Evolutionary conservation across 2,888 invertebrate species (phyloP).

Genomic region (Pherbina coryleti): DNA sequence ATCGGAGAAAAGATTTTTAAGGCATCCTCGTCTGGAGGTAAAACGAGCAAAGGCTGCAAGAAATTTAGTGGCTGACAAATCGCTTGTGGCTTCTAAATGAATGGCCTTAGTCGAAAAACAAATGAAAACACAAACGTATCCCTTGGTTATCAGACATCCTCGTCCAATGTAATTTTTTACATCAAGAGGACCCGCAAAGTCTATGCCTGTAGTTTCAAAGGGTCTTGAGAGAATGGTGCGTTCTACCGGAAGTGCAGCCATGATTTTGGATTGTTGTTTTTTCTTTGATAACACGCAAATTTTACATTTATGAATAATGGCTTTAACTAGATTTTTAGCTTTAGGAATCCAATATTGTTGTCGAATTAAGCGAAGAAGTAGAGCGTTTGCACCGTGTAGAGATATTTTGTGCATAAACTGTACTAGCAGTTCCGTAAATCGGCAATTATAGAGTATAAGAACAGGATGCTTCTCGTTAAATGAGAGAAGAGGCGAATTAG

Average conservation of each 20-base stretch:
- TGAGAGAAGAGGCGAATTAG: background rate
- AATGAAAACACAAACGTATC: slow-evolving; percentile 3
- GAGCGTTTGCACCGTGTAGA: background rate
- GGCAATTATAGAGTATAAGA: slow-evolving; percentile 4
- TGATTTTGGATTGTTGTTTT: background rate
- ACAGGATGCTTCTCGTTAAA: slow-evolving; percentile 27
- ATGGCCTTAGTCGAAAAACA: slow-evolving; percentile 36
- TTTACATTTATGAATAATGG: slow-evolving; percentile 6
- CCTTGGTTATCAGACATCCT: background rate
- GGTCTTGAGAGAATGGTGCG: background rate
- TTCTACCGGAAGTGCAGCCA: background rate
- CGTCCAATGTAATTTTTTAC: slow-evolving; percentile 10
- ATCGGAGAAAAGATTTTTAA: slow-evolving; percentile 22
- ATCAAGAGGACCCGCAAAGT: slow-evolving; percentile 16
- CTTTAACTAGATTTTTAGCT: background rate
- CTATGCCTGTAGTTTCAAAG: background rate
- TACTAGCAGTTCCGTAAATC: background rate
- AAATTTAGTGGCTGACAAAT: slow-evolving; percentile 34
- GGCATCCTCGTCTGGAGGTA: slow-evolving; percentile 24
- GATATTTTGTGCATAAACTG: background rate
- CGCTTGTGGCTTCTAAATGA: slow-evolving; percentile 24
- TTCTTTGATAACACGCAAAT: background rate
- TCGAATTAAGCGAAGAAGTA: background rate
- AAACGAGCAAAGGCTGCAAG: slow-evolving; percentile 29
- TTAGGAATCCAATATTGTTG: background rate